A percentile compares a stretch with the other conserved stretches of the same genome.
Conservation (phyloP, 2,888 invertebrate species). For the Eucriotettix oculatus region DNA sequence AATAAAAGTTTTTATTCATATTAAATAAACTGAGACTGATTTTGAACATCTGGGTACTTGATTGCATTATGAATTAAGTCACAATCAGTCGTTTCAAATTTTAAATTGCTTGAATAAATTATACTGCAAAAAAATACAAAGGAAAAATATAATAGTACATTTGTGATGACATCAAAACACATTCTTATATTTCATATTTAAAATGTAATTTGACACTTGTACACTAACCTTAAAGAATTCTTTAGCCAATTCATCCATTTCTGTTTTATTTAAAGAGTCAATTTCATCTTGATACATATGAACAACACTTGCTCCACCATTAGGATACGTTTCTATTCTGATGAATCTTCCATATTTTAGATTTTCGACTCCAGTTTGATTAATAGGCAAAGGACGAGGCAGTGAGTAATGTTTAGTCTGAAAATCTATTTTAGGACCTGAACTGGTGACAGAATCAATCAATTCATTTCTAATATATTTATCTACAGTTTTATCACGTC, state of each 20-base stretch:
- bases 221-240: constrained; percentile 65
- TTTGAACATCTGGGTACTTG: too few relatives aligned
- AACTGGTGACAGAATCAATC: constrained; percentile 1
- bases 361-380: constrained; percentile 22
- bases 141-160: too few relatives aligned
- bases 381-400: constrained; percentile 15
- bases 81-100: too few relatives aligned
- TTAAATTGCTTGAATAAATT: too few relatives aligned
- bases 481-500: constrained; percentile 28
- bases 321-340: constrained; percentile 81
- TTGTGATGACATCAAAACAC: too few relatives aligned
- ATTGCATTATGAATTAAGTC: too few relatives aligned
- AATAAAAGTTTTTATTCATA: too few relatives aligned
- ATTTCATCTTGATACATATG: constrained; percentile 87
- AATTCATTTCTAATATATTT: neutral
- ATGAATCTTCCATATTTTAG: constrained; percentile 56
- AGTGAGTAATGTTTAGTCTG: constrained; percentile 13
- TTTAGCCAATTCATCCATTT: constrained; percentile 62
- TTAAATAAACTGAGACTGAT: too few relatives aligned
- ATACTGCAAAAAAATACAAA: too few relatives aligned
- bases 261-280: constrained; percentile 45
- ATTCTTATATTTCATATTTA: too few relatives aligned
- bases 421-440: constrained; percentile 8
- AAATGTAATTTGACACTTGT: too few relatives aligned
- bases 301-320: constrained; percentile 85